Evolutionary conservation across 2,888 invertebrate genomes (phyloP).

Genomic region (Cheilosia impressa): DNA sequence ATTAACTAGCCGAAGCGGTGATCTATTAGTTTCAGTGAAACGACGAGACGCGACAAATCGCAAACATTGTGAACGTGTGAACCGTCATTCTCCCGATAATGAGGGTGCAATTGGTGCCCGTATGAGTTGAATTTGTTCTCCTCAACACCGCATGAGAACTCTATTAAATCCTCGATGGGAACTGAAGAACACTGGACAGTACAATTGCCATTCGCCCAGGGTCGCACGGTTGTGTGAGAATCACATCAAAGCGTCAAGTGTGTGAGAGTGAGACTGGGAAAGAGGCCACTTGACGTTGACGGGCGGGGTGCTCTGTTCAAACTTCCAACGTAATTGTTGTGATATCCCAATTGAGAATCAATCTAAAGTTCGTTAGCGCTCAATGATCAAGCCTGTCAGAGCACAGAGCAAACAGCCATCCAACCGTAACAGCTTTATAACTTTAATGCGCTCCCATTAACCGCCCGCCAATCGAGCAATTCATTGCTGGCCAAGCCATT

Average conservation of each 20-base stretch:
- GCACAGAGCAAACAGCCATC: slow-evolving; percentile 17
- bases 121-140: slow-evolving; percentile 57
- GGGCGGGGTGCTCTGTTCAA: not conserved
- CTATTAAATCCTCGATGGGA: slow-evolving; percentile 35
- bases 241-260: slow-evolving; percentile 44
- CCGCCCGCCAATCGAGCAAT: slow-evolving; percentile 45
- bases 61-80: slow-evolving; percentile 63
- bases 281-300: slow-evolving; percentile 37
- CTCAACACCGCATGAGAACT: slow-evolving; percentile 37
- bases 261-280: slow-evolving; percentile 70
- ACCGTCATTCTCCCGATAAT: slow-evolving; percentile 62
- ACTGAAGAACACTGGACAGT: slow-evolving; percentile 2
- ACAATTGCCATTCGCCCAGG: slow-evolving; percentile 62
- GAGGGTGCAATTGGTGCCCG: slow-evolving; percentile 70
- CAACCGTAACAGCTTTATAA: slow-evolving; percentile 48
- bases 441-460: slow-evolving; percentile 56
- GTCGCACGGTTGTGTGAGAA: slow-evolving; percentile 37
- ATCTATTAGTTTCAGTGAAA: slow-evolving; percentile 24
- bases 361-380: slow-evolving; percentile 52
- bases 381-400: slow-evolving; percentile 27
- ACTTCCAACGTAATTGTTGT: slow-evolving; percentile 10
- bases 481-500: slow-evolving; percentile 36
- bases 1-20: slow-evolving; percentile 46
- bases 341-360: slow-evolving; percentile 50
- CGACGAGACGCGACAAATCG: slow-evolving; percentile 17